phyloP scores from a whole-genome alignment of 2,888 invertebrate species.

The Pollenia labialis region DNA sequence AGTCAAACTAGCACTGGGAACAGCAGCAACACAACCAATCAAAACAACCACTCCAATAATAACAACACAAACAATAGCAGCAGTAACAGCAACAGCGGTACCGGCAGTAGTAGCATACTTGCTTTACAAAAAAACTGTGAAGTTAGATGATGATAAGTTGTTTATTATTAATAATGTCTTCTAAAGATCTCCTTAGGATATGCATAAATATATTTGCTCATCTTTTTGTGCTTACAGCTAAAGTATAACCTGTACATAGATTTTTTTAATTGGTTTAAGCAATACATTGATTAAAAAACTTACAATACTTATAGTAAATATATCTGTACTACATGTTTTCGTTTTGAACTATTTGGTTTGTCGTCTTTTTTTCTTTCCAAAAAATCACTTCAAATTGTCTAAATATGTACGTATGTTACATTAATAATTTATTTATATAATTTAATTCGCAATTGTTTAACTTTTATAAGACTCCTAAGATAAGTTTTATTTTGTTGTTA shows the following conservation, averaged over 20 bases:
- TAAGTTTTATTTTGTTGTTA: constrained; percentile 45
- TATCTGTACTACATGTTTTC: not conserved
- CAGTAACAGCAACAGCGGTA: constrained; percentile 74
- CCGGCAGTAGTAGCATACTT: constrained; percentile 82
- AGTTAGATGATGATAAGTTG: constrained; percentile 91
- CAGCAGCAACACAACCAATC: constrained; percentile 67
- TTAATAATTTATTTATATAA: no score
- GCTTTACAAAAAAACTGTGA: constrained; percentile 92
- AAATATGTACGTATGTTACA: no score
- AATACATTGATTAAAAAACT: constrained; percentile 9
- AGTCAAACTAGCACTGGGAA: constrained; percentile 76
- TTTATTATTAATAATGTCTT: not conserved
- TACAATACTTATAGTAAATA: constrained; percentile 1
- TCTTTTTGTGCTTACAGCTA: constrained; percentile 35
- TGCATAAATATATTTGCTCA: constrained; percentile 31
- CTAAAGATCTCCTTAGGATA: constrained; percentile 27
- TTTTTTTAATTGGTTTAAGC: not conserved
- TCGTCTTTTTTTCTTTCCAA: no score
- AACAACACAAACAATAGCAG: constrained; percentile 72
- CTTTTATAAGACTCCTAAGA: not conserved
- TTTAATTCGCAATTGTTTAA: no score
- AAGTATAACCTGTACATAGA: not conserved
- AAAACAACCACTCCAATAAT: constrained; percentile 59
- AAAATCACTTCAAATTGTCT: no score
- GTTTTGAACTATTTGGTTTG: no score